These are phyloP conservation scores for Drosophila sechellia DNA, from an alignment of 1,140 invertebrate species.

Conservation along the genomic window DNA sequence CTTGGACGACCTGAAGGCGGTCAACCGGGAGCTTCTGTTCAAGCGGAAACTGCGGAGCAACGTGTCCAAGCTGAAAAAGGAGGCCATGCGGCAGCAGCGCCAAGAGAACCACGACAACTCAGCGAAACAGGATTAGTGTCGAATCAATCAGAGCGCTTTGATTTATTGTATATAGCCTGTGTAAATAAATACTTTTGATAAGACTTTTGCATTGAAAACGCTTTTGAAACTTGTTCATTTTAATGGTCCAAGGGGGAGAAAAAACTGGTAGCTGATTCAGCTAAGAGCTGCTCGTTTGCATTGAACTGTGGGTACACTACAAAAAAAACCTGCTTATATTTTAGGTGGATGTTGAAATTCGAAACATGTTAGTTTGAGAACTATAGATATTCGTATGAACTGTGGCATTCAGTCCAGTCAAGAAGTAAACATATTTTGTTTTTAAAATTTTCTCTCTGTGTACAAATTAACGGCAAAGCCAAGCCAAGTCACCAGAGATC, in stretches of 20 bases:
- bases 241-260: conserved; percentile 38
- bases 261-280: conserved; percentile 66
- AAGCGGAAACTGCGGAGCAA: conserved; percentile 68
- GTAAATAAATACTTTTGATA: conserved; percentile 74
- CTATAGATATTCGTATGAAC: no score
- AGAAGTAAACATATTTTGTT: no score
- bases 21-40: conserved; percentile 73
- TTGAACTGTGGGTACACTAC: conserved; percentile 56
- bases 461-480: conserved; percentile 65
- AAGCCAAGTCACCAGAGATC: conserved; percentile 49
- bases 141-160: conserved; percentile 18
- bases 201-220: conserved; percentile 54
- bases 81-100: conserved; percentile 36
- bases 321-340: background rate
- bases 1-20: conserved; percentile 71
- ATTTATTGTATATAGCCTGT: conserved; percentile 53
- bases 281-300: conserved; percentile 73
- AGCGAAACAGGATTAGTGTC: conserved; percentile 6
- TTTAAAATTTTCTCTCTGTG: background rate
- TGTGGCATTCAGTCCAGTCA: no score
- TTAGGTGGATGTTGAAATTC: no score
- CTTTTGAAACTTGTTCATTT: conserved; percentile 67
- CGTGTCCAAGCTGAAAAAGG: conserved; percentile 62
- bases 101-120: background rate
- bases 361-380: no score